phyloP scores from a whole-genome alignment of 2,888 invertebrate species.

The Chymomyza fuscimana region DNA sequence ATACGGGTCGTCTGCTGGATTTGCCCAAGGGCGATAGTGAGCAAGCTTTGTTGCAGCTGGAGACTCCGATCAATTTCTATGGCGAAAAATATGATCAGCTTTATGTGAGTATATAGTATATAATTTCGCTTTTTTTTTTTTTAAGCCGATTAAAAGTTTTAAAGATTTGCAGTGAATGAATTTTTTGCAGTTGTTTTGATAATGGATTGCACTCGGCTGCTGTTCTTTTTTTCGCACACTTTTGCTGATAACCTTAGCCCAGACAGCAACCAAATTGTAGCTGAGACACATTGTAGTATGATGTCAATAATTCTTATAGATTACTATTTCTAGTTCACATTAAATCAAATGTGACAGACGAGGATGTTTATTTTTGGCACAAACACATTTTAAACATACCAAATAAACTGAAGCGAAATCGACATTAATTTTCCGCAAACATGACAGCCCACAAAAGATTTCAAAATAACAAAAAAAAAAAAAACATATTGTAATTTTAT shows the following conservation, averaged over 20 bases:
- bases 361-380: conserved; percentile 52
- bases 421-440: conserved; percentile 60
- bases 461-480: conserved; percentile 23
- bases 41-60: conserved; percentile 70
- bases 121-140: conserved; percentile 8
- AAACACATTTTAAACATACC: neutral
- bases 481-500: conserved; percentile 6
- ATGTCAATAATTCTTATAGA: conserved; percentile 30
- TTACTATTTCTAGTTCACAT: neutral
- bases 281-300: neutral
- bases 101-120: conserved; percentile 86
- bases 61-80: conserved; percentile 87
- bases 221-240: neutral
- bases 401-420: conserved; percentile 20
- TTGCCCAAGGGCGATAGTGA: conserved; percentile 77
- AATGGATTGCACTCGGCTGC: neutral
- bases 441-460: conserved; percentile 55
- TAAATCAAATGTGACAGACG: neutral
- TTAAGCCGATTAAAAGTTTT: neutral
- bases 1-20: conserved; percentile 58
- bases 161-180: conserved; percentile 54
- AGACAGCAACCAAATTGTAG: conserved; percentile 28
- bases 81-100: conserved; percentile 87
- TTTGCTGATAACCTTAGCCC: conserved; percentile 16
- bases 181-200: conserved; percentile 34